Base-by-base conservation (phyloP, 2,113 vertebrate genomes). In the Chloropsis hardwickii region DNA sequence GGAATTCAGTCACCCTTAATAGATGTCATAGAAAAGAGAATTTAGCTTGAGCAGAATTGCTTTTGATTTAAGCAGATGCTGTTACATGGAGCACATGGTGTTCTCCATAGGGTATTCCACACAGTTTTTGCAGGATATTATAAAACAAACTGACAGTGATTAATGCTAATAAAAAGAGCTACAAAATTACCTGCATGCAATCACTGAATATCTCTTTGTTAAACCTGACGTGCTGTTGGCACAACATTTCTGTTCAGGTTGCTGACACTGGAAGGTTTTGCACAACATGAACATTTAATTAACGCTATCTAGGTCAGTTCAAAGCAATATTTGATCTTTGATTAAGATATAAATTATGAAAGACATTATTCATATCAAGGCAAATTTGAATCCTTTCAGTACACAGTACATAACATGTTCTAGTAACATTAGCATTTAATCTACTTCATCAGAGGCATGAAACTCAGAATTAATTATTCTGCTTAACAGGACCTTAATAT, bases 241-340 rank as follows among this genome's bases (percentile, higher is more conserved):
- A 64, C 37, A 91, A 67, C 8, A 31, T 48, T 92, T 54, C n/a
- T 90, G 37, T 62, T 95, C 47, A 64, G 67, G 81, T 88, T 8
- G 16, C 57, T 42, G 78, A 28, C 6, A 13, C 11, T n/a, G 24
- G 44, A 88, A 67, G 33, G 20, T 94, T 70, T 84, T 66, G 54
- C 33, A 78, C 54, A 66, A 37, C 15, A 44, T 60, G 27, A 79
- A 44, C 51, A 56, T 81, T 76, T 44, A 82, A 47, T 71, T 90
- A 45, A 70, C 27, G 29, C 8, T 81, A 7, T 79, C 40, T 85
- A 69, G 79, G 90, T 92, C 67, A 89, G 54, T 86, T 81, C 60
- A 95, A 96, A 87, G 21, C 25, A 94, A 58, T 71, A 84, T 91
- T 80, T 88, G 47, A n/a, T 85, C n/a, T 89, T 95, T 92, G 70